Base-by-base conservation (phyloP, 2,888 invertebrate species). In the Nymphalis polychloros region DNA sequence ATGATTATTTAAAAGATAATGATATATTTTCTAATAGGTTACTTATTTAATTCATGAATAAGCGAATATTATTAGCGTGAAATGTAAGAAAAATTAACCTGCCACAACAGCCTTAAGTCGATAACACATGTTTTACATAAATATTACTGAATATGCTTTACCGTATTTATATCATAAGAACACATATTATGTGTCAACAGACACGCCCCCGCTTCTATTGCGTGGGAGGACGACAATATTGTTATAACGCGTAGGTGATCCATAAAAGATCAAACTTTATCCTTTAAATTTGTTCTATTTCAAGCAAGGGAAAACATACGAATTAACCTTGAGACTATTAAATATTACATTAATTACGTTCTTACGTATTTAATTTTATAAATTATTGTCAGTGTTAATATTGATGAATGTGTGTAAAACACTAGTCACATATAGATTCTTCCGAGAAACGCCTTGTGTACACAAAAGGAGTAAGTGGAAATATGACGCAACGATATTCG, bases 161-260 rank as follows among this genome's bases (percentile, higher is more conserved):
- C 50, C 57, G 49, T 46, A 62, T 55, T 55, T 27, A 67, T 62
- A 27, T 35, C 47, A 55, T n/a, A 59, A 59, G 50, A 50, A 50
- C 20, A 20, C 50, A 63, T 60, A 52, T 27, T 53, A n/a, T 59
- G 59, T 66, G 55, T 64, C 70, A 70, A 23, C 47, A 35, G 63
- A 53, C 60, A 69, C 68, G 49, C 61, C 64, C 31, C 64, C 49
- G 49, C 49, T 46, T n/a, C 61, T 27, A n/a, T 31, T 52, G 64
- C 67, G 66, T 70, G 48, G 67, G 72, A 50, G 60, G 63, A 65
- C 67, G 55, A 53, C 55, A 52, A 61, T 47, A 61, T 65, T 59
- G 60, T 59, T n/a, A 60, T 57, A 46, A 47, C 3, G 66, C 69
- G 68, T 69, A 63, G 69, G 67, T 55, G 70, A 61, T 68, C 27